Evolutionary conservation across 2,113 vertebrate species (phyloP), one percentile per base, ranked within the genome.

Genomic region (Bucco capensis): DNA sequence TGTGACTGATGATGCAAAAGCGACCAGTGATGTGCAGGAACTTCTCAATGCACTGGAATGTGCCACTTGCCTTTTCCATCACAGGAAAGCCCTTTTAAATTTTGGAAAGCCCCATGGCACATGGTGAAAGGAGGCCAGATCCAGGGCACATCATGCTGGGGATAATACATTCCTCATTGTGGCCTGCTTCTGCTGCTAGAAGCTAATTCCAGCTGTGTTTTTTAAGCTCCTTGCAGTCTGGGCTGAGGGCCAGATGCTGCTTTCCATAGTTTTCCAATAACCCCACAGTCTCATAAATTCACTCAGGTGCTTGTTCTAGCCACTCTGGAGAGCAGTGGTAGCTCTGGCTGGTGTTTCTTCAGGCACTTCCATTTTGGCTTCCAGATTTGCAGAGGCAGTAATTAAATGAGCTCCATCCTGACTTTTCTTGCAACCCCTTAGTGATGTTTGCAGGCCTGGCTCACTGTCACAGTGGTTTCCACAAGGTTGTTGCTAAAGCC

Each of bases 191-290:
- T 66, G 65, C 83, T 8, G 4, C 88, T 88, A 64, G 46, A 65
- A 89, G 82, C 54, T n/a, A 89, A 70, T 85, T 86, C 74, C 91
- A 61, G 50, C 70, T 92, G 66, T 2, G 2, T 82, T 86, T n/a
- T 84, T 93, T 65, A 94, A 89, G 67, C 66, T 53, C 50, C 23
- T 92, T 89, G 42, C 46, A 40, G 28, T 51, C 90, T 93, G 83
- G 93, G 92, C 88, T 70, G 57, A 65, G n/a, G 60, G 88, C 90
- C 95, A 95, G 65, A 38, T 6, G 3, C 58, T 72, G 73, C 61
- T 94, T 83, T 86, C 72, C 35, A 21, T 25, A 65, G 79, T 74
- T 79, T 91, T 60, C 44, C 76, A 88, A 53, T 62, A 86, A 80
- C 9, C 24, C 51, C 49, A 9, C 49, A 46, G 57, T 38, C 79